These are phyloP conservation scores for Petrocephalus microphthalmus DNA, from an alignment of 2,113 vertebrate species.

Conservation along the genomic window DNA sequence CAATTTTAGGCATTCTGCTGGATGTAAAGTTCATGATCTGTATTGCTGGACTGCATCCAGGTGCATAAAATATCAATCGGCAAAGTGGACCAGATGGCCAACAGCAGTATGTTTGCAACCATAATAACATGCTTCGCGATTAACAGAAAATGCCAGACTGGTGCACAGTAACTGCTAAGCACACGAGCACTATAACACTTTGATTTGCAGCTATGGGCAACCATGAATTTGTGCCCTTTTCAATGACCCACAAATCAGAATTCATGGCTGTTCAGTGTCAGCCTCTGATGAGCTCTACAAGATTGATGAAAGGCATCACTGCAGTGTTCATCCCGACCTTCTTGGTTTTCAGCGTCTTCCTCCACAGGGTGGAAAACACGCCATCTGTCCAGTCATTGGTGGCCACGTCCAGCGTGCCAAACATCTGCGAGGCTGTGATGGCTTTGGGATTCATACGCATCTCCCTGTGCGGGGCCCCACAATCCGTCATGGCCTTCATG, in stretches of 20 bases:
- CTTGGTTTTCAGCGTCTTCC: conserved; percentile 76
- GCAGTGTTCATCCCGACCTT: conserved; percentile 55
- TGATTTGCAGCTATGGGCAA: neutral
- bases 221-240: neutral
- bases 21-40: neutral
- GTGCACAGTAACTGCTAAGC: neutral
- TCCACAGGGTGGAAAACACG: conserved; percentile 77
- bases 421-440: conserved; percentile 79
- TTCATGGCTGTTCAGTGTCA: neutral
- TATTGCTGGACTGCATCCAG: neutral
- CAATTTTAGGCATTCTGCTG: neutral
- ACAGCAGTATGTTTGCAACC: neutral
- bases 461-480: conserved; percentile 69
- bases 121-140: neutral
- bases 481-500: conserved; percentile 75
- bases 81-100: neutral
- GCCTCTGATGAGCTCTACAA: neutral
- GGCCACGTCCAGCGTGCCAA: conserved; percentile 73
- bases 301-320: neutral
- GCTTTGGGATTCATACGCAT: conserved; percentile 85
- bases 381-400: conserved; percentile 86
- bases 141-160: neutral
- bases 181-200: neutral
- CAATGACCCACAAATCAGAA: neutral
- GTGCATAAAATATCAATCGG: neutral